These are phyloP conservation scores for Drosophila aldrichi DNA, from an alignment of 2,888 invertebrate species.

Conservation along the genomic window DNA sequence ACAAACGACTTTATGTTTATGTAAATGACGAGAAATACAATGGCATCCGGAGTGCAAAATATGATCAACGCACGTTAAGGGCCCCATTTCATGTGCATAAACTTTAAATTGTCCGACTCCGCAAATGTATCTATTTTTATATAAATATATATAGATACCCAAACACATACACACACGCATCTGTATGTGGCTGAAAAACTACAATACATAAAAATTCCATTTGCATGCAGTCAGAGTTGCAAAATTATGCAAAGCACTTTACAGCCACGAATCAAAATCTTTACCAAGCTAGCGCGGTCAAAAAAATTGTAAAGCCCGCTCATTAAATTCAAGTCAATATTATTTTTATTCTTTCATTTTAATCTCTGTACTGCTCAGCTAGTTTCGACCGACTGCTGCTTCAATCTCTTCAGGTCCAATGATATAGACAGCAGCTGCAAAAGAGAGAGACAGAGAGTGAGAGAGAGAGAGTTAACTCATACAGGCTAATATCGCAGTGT, in stretches of 20 bases:
- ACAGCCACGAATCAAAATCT: background rate
- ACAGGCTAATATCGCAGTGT: background rate
- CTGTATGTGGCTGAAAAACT: conserved; percentile 19
- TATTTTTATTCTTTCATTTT: too few relatives aligned
- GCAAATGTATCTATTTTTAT: conserved; percentile 13
- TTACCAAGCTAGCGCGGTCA: background rate
- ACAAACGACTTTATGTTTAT: conserved; percentile 76
- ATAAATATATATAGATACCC: background rate
- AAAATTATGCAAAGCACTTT: conserved; percentile 29
- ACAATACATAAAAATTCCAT: conserved; percentile 74
- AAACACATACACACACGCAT: too few relatives aligned
- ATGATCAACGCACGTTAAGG: conserved; percentile 61
- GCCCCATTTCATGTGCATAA: conserved; percentile 57
- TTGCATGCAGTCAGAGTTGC: conserved; percentile 23
- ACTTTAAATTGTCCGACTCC: conserved; percentile 61
- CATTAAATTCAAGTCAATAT: background rate
- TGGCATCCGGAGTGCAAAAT: conserved; percentile 75
- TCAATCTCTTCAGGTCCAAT: background rate
- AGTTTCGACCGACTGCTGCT: too few relatives aligned
- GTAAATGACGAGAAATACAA: conserved; percentile 66
- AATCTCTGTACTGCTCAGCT: too few relatives aligned
- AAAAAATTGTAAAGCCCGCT: too few relatives aligned
- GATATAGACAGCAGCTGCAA: background rate
- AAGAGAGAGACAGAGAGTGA: too few relatives aligned
- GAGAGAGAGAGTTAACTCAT: too few relatives aligned